Percentiles rank a stretch among this genome's conserved stretches.
Evolutionary conservation across 92 coral and sea anemone genomes (phyloP).

Genomic region (Parazoanthus swiftii): DNA sequence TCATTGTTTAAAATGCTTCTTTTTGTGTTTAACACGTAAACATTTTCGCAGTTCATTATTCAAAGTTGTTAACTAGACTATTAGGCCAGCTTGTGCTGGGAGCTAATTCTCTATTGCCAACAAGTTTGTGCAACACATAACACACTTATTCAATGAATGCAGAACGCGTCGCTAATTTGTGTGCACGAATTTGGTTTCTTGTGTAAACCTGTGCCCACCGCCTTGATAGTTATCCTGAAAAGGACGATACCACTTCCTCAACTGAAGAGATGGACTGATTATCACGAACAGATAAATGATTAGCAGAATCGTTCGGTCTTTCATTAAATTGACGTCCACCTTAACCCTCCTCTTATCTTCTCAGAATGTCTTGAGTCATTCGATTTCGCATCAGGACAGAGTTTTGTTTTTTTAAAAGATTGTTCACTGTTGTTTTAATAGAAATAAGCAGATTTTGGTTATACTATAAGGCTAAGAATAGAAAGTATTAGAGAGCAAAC

Average conservation of each 20-base stretch:
- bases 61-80: slow-evolving; percentile 21
- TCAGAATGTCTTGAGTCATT: slow-evolving; percentile 25
- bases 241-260: neutral
- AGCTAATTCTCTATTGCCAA: neutral
- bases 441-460: slow-evolving; percentile 40
- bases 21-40: slow-evolving; percentile 24
- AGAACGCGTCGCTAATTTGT: neutral
- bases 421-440: slow-evolving; percentile 23
- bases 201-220: neutral
- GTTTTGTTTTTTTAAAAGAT: slow-evolving; percentile 25
- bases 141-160: slow-evolving; percentile 15
- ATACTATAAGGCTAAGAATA: slow-evolving; percentile 14
- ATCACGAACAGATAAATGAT: slow-evolving; percentile 17
- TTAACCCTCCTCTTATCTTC: slow-evolving; percentile 19
- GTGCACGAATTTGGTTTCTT: neutral
- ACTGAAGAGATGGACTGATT: slow-evolving; percentile 7
- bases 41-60: slow-evolving; percentile 27
- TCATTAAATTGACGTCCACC: slow-evolving; percentile 14
- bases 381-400: slow-evolving; percentile 14
- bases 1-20: neutral
- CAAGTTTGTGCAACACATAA: slow-evolving; percentile 8
- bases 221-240: neutral
- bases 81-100: neutral
- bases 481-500: neutral
- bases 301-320: slow-evolving; percentile 26